Evolutionary conservation across 2,113 vertebrate species (phyloP), one percentile per base, ranked within the genome.

Genomic region (Tachycineta bicolor): DNA sequence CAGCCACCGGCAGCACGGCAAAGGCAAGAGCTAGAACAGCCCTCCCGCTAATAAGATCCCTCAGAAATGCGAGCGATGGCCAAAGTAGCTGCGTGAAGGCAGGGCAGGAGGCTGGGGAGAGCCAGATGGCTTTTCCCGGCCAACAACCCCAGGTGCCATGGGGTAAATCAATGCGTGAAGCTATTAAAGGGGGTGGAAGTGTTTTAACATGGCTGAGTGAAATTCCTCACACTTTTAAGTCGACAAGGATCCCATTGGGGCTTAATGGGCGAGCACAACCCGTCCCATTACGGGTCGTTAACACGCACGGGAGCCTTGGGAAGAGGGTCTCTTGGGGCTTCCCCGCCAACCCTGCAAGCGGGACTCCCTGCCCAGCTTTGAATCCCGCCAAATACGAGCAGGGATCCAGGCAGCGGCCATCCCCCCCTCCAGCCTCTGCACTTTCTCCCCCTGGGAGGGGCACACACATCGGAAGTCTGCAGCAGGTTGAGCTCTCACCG

Each of bases 191-290:
- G 71, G 91, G 65, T 94, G 94, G 91, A 96, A 97, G 84, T 76
- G 69, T 69, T 96, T 95, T 84, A 88, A 82, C 73, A 25, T 55
- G 91, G 89, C 58, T 78, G 87, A 94, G 85, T 69, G 76, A 95
- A 95, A 96, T 93, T 95, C 94, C 80, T 96, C 93, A 89, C 89
- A 89, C 96, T 96, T 94, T 91, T 44, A 94, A 94, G 89, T 90
- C 63, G 47, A 77, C 82, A 75, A 91, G 83, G 77, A 96, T 71
- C 19, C 91, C 79, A 60, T 63, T 60, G 91, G 89, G 84, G 85
- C 83, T 92, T 93, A 96, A 96, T 76, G 78, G 82, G 91, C 94
- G 78, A 83, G 89, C 82, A 88, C 89, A 91, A 83, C 85, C 90
- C 70, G 23, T 70, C 75, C 75, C 91, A 87, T 96, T 94, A 89